Conservation (phyloP, 2,113 vertebrate species). For the Pyxicephalus adspersus region DNA sequence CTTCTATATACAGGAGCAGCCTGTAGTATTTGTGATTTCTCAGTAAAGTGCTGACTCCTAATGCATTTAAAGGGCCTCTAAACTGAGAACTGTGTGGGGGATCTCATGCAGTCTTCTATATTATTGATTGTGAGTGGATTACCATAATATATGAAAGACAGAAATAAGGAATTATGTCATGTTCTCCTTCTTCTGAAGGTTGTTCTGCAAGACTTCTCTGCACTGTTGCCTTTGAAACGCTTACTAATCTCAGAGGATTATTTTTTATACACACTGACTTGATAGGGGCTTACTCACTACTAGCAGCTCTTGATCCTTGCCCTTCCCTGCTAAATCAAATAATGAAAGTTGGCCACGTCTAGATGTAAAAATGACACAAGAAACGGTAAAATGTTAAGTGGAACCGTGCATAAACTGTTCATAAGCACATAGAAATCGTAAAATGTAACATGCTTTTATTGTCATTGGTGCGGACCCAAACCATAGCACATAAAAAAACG, state of each 20-base stretch:
- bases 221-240: constrained; percentile 36
- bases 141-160: not conserved
- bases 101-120: not conserved
- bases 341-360: constrained; percentile 7
- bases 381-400: not conserved
- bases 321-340: constrained; percentile 28
- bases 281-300: constrained; percentile 15
- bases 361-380: not conserved
- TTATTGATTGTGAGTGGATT: too few relatives aligned
- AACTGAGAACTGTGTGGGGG: too few relatives aligned
- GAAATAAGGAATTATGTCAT: not conserved
- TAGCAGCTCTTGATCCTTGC: constrained; percentile 38
- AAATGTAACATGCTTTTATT: too few relatives aligned
- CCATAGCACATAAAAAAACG: too few relatives aligned
- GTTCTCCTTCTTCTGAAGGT: not conserved
- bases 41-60: too few relatives aligned
- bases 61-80: not conserved
- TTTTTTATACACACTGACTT: constrained; percentile 11
- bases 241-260: constrained; percentile 44
- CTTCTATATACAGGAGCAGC: too few relatives aligned
- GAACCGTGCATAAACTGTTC: too few relatives aligned
- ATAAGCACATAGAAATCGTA: too few relatives aligned
- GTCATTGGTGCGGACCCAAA: too few relatives aligned
- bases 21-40: too few relatives aligned
- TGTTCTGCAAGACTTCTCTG: constrained; percentile 18